These are phyloP conservation scores for Caenorhabditis panamensis DNA, from an alignment of 2,888 invertebrate genomes.

Conservation along the genomic window DNA sequence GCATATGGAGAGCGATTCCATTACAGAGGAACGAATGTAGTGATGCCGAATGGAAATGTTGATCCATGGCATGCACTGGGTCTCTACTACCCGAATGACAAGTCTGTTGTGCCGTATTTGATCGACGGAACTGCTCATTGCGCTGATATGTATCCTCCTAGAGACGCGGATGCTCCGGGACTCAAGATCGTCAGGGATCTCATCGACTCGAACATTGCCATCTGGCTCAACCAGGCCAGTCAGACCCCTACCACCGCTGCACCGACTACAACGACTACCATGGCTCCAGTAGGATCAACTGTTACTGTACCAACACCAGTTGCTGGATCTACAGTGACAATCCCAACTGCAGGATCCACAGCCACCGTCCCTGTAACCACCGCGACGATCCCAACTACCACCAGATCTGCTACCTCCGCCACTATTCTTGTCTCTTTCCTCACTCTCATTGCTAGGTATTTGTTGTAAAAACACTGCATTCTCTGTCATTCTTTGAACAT, in stretches of 20 bases:
- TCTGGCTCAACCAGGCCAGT: slow-evolving; percentile 32
- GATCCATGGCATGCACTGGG: slow-evolving; percentile 71
- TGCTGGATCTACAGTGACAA: background rate
- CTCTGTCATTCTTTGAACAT: background rate
- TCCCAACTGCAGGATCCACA: background rate
- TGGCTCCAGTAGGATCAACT: background rate
- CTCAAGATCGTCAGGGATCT: slow-evolving; percentile 47
- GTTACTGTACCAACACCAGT: too few relatives aligned
- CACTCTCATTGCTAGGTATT: slow-evolving; percentile 19
- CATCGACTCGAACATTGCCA: slow-evolving; percentile 48
- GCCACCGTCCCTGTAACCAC: background rate
- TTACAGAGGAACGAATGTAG: slow-evolving; percentile 66
- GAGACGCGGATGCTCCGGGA: slow-evolving; percentile 58
- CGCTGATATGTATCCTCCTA: slow-evolving; percentile 72
- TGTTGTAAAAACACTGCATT: slow-evolving; percentile 20
- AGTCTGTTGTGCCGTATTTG: slow-evolving; percentile 44
- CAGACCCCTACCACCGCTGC: background rate
- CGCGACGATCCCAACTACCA: slow-evolving; percentile 20
- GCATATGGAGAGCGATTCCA: slow-evolving; percentile 63
- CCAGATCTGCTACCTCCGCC: slow-evolving; percentile 25
- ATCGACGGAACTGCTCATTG: slow-evolving; percentile 72
- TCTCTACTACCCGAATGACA: slow-evolving; percentile 26
- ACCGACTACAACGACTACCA: background rate
- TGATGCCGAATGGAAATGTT: slow-evolving; percentile 68
- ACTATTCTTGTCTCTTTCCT: slow-evolving; percentile 29